A percentile compares a stretch with the other conserved stretches of the same genome.
phyloP scores from a whole-genome alignment of 2,888 invertebrate species.

The Lepidonotus clava region DNA sequence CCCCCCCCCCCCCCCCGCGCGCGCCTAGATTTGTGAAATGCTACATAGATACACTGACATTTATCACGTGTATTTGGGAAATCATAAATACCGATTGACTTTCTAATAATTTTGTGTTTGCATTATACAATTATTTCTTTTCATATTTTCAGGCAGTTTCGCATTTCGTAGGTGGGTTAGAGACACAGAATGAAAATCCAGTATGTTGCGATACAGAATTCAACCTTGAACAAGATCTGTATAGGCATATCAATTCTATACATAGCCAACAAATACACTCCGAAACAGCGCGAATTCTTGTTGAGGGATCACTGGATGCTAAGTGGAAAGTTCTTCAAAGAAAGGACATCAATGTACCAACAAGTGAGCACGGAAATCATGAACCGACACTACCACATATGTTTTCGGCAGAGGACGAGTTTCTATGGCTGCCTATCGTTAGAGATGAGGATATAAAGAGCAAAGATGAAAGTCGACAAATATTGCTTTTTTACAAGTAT shows the following conservation, averaged over 20 bases:
- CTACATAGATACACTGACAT: too few species aligned
- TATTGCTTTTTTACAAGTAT: constrained; percentile 58
- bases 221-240: constrained; percentile 45
- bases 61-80: too few species aligned
- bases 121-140: not conserved
- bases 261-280: constrained; percentile 23
- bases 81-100: too few species aligned
- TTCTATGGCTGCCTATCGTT: constrained; percentile 43
- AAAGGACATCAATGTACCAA: not conserved
- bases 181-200: not conserved
- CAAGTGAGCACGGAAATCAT: not conserved
- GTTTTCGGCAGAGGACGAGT: not conserved
- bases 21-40: too few species aligned
- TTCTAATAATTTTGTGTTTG: not conserved
- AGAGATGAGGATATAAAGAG: not conserved
- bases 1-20: too few species aligned
- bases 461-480: not conserved
- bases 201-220: constrained; percentile 30
- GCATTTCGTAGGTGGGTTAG: constrained; percentile 10
- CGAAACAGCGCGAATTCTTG: not conserved
- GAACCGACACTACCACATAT: not conserved
- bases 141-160: constrained; percentile 45
- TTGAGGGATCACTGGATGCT: constrained; percentile 43
- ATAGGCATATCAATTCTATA: constrained; percentile 26
- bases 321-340: constrained; percentile 50